These are phyloP conservation scores for Gephyroberyx darwinii DNA, from an alignment of 2,797 vertebrate genomes.

Conservation along the genomic window DNA sequence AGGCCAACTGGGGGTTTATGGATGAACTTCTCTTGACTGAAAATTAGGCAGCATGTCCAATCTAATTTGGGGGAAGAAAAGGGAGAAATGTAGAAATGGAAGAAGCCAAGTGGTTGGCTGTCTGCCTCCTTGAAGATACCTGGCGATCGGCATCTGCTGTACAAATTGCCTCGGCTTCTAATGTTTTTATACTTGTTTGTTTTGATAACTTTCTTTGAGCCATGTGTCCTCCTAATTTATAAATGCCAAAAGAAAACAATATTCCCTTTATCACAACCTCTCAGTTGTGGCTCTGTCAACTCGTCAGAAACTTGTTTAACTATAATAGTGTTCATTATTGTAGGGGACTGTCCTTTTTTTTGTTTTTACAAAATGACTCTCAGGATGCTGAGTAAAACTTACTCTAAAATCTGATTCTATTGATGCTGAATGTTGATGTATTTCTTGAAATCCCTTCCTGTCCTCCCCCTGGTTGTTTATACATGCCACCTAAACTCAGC, in stretches of 20 bases:
- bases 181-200: constrained; percentile 27
- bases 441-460: too few relatives aligned
- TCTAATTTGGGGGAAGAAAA: background rate
- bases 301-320: too few relatives aligned
- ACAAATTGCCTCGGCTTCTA: constrained; percentile 5
- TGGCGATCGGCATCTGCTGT: background rate
- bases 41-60: background rate
- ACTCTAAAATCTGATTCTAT: too few relatives aligned
- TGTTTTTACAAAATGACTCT: too few relatives aligned
- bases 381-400: too few relatives aligned
- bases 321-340: too few relatives aligned
- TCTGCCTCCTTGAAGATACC: background rate
- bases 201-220: constrained; percentile 3
- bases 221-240: constrained; percentile 19
- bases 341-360: too few relatives aligned
- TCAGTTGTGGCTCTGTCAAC: too few relatives aligned
- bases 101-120: background rate
- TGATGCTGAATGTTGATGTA: too few relatives aligned
- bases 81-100: background rate
- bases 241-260: constrained; percentile 23
- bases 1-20: background rate
- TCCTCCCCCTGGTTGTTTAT: too few relatives aligned
- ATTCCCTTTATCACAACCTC: too few relatives aligned
- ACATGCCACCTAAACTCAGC: too few relatives aligned
- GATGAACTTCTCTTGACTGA: background rate